phyloP scores from a whole-genome alignment of 2,797 vertebrate genomes.

The Coregonus ussuriensis region DNA sequence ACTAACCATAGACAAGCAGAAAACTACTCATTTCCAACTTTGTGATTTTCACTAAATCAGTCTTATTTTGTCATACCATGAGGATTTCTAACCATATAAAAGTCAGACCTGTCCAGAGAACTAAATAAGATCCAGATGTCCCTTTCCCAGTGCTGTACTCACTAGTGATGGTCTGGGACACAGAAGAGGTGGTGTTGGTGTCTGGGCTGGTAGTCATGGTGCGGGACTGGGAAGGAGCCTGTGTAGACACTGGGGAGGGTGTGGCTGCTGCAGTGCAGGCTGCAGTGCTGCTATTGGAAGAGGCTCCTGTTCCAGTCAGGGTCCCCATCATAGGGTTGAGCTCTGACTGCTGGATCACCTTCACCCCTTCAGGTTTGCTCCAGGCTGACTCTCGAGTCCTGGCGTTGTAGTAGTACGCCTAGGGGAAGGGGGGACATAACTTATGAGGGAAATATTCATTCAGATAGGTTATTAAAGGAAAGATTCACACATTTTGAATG shows the following conservation, averaged over 20 bases:
- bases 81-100: no score
- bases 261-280: conserved; percentile 78
- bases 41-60: background rate
- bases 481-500: no score
- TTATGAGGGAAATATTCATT: background rate
- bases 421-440: background rate
- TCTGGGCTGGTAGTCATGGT: conserved; percentile 84
- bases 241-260: conserved; percentile 76
- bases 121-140: background rate
- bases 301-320: conserved; percentile 58
- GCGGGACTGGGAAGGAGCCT: conserved; percentile 79
- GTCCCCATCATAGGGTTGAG: conserved; percentile 88
- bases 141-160: conserved; percentile 48
- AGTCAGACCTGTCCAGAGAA: background rate
- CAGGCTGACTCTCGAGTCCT: conserved; percentile 98
- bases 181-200: conserved; percentile 72
- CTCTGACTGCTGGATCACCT: conserved; percentile 97
- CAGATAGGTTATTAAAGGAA: background rate
- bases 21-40: background rate
- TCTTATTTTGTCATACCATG: no score
- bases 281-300: conserved; percentile 73
- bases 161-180: conserved; percentile 79
- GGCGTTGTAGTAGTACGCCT: conserved; percentile 98
- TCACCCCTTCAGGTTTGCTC: conserved; percentile 96
- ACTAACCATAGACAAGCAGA: background rate